Conservation (phyloP, 2,888 invertebrate genomes). For the Mystacides longicornis region DNA sequence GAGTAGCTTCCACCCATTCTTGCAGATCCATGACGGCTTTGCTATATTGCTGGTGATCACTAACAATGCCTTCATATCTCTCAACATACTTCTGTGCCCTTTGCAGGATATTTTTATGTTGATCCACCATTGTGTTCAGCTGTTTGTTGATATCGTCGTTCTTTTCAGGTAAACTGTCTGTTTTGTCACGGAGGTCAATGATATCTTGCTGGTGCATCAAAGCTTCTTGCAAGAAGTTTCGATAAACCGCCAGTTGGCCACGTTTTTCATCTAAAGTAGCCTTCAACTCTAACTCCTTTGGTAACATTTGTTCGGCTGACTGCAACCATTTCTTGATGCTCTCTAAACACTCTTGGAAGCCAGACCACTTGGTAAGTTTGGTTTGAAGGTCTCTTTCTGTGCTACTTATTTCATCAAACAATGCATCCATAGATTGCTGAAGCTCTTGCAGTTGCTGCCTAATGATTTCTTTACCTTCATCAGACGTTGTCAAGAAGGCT, state of each 20-base stretch:
- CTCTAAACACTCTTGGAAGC: slow-evolving; percentile 80
- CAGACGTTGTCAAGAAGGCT: slow-evolving; percentile 75
- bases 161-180: slow-evolving; percentile 71
- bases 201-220: slow-evolving; percentile 79
- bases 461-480: slow-evolving; percentile 80
- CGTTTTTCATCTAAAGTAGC: slow-evolving; percentile 88
- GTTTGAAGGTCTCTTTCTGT: slow-evolving; percentile 75
- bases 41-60: slow-evolving; percentile 81
- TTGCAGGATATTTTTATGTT: slow-evolving; percentile 63
- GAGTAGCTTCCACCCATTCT: slow-evolving; percentile 81
- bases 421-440: slow-evolving; percentile 70
- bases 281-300: slow-evolving; percentile 71
- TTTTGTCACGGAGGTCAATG: slow-evolving; percentile 70
- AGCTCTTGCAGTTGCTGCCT: slow-evolving; percentile 77
- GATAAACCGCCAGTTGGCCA: slow-evolving; percentile 76
- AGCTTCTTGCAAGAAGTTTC: slow-evolving; percentile 75
- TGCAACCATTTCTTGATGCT: slow-evolving; percentile 73
- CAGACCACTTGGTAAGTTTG: slow-evolving; percentile 80
- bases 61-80: slow-evolving; percentile 79
- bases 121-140: slow-evolving; percentile 59
- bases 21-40: slow-evolving; percentile 80
- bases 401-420: slow-evolving; percentile 73
- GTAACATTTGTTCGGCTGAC: slow-evolving; percentile 65
- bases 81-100: slow-evolving; percentile 72
- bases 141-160: slow-evolving; percentile 67